Conservation (phyloP, 2,888 invertebrate species). For the Brassicogethes aeneus region DNA sequence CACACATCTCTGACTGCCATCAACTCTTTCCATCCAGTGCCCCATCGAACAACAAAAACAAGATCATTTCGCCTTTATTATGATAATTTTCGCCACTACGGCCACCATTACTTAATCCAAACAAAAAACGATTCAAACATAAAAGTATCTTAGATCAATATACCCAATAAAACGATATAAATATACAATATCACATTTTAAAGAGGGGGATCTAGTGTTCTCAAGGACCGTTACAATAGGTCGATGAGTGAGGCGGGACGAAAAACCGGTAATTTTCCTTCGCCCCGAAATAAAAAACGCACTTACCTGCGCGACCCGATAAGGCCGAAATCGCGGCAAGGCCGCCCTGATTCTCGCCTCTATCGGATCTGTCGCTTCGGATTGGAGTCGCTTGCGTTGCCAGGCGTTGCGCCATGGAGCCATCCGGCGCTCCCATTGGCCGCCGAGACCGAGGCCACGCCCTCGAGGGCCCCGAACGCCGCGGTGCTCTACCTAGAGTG, state of each 20-base stretch:
- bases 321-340: constrained; percentile 13
- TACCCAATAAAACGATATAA: constrained; percentile 42
- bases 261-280: constrained; percentile 11
- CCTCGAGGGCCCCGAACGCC: constrained; percentile 40
- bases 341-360: constrained; percentile 7
- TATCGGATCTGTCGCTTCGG: constrained; percentile 6
- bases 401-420: neutral
- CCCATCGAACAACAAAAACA: too few species aligned
- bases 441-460: constrained; percentile 14
- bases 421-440: constrained; percentile 7
- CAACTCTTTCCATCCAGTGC: too few species aligned
- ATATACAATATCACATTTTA: constrained; percentile 40
- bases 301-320: constrained; percentile 10
- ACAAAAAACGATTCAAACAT: neutral
- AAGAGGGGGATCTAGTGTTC: constrained; percentile 19
- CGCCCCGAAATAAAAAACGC: neutral
- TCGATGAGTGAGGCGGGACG: constrained; percentile 24
- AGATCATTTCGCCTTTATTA: neutral
- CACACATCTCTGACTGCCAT: too few species aligned
- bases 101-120: neutral
- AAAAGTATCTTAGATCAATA: constrained; percentile 20
- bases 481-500: constrained; percentile 38
- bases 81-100: neutral
- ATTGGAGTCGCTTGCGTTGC: constrained; percentile 5
- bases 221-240: constrained; percentile 32